Evolutionary conservation across 2,797 vertebrate species (phyloP), one percentile per base, ranked within the genome.

Genomic region (Enteromius argenteus): DNA sequence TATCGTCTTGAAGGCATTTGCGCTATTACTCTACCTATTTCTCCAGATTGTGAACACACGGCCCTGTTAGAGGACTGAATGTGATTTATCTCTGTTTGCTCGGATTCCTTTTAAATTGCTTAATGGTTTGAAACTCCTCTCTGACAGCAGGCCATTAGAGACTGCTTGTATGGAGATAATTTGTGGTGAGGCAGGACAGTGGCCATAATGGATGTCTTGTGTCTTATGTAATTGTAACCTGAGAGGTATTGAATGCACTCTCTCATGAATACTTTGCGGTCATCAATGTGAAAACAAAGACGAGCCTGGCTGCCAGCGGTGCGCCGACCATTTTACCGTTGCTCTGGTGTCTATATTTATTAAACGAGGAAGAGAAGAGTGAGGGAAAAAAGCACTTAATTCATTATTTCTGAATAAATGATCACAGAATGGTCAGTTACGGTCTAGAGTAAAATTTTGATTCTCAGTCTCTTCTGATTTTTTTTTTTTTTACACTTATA

Each of bases 121-220:
- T 91, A 94, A 95, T 93, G 93, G 91, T 88, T 93, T 91, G 91
- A 92, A 92, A 89, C 91, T 89, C 85, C 87, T 89, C 92, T 90
- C 88, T 93, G 91, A 93, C 91, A 91, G 90, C 89, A 88, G 76
- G 86, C 84, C 92, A 91, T 91, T 92, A 92, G 88, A 91, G 92
- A 92, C 88, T 84, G 80, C 84, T 92, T 92, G 90, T 89, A 86
- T 86, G 82, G 53, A 92, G 91, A 93, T 93, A 83, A 91, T 93
- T 91, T 93, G 90, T 83, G 89, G 79, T 86, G 87, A 88, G 87
- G 88, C 89, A 85, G 79, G 87, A 89, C 88, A 87, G 86, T 88
- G 85, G 85, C 90, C 85, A 81, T 93, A 92, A 93, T 86, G 90
- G 88, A 92, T 92, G 88, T 91, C 91, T 92, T 90, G 88, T 91